Percentiles rank a stretch among this genome's conserved stretches.
Conservation (phyloP, 2,888 invertebrate species). For the Tridacna gigas region DNA sequence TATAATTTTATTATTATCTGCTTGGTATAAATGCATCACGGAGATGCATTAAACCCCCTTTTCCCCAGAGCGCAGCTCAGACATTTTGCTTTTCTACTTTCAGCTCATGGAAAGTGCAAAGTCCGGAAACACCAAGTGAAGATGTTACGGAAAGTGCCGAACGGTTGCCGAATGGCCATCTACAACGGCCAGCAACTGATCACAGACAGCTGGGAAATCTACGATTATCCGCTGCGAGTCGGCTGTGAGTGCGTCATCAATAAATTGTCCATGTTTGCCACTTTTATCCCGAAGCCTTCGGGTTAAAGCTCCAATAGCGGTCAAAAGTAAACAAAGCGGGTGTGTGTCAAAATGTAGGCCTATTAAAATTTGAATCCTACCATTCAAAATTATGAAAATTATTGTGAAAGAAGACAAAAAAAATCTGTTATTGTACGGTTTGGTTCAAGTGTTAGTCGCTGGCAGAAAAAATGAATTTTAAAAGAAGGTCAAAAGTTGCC, state of each 20-base stretch:
- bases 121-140: slow-evolving; percentile 57
- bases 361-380: too few relatives aligned
- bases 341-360: too few relatives aligned
- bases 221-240: slow-evolving; percentile 67
- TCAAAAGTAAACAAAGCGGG: neutral
- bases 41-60: too few relatives aligned
- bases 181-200: slow-evolving; percentile 56
- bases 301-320: neutral
- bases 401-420: neutral
- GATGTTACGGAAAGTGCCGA: slow-evolving; percentile 61
- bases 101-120: slow-evolving; percentile 71
- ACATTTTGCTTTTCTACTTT: neutral
- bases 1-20: too few relatives aligned
- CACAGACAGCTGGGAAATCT: slow-evolving; percentile 67
- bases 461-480: too few relatives aligned
- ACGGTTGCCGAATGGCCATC: slow-evolving; percentile 61
- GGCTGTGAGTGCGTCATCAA: slow-evolving; percentile 71
- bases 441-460: too few relatives aligned
- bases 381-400: too few relatives aligned
- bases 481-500: too few relatives aligned
- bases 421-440: too few relatives aligned
- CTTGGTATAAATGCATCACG: too few relatives aligned
- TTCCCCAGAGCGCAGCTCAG: too few relatives aligned
- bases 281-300: slow-evolving; percentile 34
- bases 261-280: slow-evolving; percentile 61